A percentile compares a stretch with the other conserved stretches of the same genome.
phyloP scores from a whole-genome alignment of 2,113 vertebrate species.

The Poicephalus meyeri region DNA sequence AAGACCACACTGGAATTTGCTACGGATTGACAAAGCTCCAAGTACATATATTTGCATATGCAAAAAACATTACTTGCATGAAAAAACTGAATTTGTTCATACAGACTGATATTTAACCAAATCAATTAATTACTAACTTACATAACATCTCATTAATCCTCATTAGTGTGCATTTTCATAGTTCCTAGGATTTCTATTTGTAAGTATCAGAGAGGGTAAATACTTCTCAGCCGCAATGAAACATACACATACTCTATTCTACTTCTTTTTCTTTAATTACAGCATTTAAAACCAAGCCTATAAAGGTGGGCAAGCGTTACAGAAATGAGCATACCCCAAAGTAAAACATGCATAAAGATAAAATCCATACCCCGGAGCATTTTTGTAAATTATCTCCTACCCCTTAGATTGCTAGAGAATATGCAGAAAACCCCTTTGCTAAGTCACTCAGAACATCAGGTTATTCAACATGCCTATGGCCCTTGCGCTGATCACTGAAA shows the following conservation, averaged over 20 bases:
- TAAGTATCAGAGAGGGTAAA: not conserved
- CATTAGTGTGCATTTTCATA: not conserved
- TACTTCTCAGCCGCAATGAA: not conserved
- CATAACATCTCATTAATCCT: not conserved
- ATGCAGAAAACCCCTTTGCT: not conserved
- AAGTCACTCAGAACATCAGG: not conserved
- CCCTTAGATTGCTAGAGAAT: not conserved
- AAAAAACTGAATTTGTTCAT: not conserved
- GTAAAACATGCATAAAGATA: not conserved
- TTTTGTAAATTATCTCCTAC: not conserved
- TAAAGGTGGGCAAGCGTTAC: not conserved
- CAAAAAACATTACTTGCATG: not conserved
- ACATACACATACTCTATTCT: not conserved
- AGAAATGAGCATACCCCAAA: not conserved
- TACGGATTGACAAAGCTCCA: not conserved
- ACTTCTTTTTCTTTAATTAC: not conserved
- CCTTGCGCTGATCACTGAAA: not conserved
- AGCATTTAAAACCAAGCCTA: not conserved
- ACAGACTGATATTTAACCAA: not conserved
- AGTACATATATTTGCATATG: slow-evolving; percentile 24
- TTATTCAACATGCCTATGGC: not conserved
- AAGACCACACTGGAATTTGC: not conserved
- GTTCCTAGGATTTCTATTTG: not conserved
- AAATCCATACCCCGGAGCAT: not conserved
- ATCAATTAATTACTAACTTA: slow-evolving; percentile 16